Evolutionary conservation across 1,140 invertebrate genomes (phyloP), one percentile per base, ranked within the genome.

Genomic region (Atta texana): DNA sequence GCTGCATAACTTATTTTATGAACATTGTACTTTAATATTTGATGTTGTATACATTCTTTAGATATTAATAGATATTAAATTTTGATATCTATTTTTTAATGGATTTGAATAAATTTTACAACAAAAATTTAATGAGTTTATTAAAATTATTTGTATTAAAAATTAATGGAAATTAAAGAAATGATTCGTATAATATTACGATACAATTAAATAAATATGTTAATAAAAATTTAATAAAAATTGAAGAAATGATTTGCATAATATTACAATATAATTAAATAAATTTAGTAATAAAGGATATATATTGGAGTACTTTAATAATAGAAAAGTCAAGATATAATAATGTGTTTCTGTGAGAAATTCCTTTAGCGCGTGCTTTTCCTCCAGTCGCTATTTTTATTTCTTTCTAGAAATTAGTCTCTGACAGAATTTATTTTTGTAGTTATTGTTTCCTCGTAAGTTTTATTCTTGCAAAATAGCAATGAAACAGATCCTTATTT

Each of bases 391-490:
- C 16, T 59, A 39, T 18, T 31, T 80, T 39, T 21, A 10, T 31
- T 57, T 34, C 1, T n/a, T 28, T n/a, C 34, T 44, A 14, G 34
- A 71, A 72, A 81, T n/a, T 34, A 49, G 59, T 34, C 53, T 59
- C 21, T 14, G 39, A 31, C 39, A 39, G 8, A 72, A 81, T 55
- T 39, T 59, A 82, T 74, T 82, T 44, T 74, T 5, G 28, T n/a
- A n/a, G 3, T 14, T 16, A 57, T 24, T 31, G 31, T 6, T 55
- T 1, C 14, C 7, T 16, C 39, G 16, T 53, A 21, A 55, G 80
- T 72, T 75, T 75, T 84, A 75, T 63, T 75, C 57, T 75, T 18
- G 14, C 28, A 49, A 71, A 74, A 21, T 18, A 57, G 3, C 24
- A 51, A 31, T 53, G 21, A 49, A 84, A 84, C 39, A n/a, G 28